Evolutionary conservation across 2,113 vertebrate genomes (phyloP), one percentile per base, ranked within the genome.

Genomic region (Crocuta crocuta): DNA sequence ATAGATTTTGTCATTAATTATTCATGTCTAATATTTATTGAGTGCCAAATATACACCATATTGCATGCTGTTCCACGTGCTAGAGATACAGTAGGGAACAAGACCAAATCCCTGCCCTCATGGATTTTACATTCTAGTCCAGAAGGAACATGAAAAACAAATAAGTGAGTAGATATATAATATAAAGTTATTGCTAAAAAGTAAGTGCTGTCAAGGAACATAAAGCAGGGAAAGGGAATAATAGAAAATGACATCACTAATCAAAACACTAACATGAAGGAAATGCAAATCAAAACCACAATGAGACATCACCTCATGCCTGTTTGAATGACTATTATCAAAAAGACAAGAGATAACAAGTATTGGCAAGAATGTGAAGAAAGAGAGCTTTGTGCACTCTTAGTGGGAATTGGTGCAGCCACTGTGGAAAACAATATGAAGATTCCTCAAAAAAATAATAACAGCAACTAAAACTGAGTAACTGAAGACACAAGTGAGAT

Each of bases 1-100:
- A 78, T 74, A 31, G 86, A 91, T 93, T 63, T 80, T 9, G 16
- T 70, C 33, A 92, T 39, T 89, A 55, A 45, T 95, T 96, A 94
- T 58, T 91, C 48, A 81, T n/a, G 24, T 81, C 31, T 53, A 89
- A 58, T 71, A 80, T 9, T 68, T 84, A 24, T 4, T 89, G 58
- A 63, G 31, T 70, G 53, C 66, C 8, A 93, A 63, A n/a, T 43
- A 80, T 26, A 65, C 85, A 43, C 1, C 33, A 73, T 45, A 17
- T 19, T 21, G 93, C 65, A 91, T 33, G 26, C 35, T 89, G 21
- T 89, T 81, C 16, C 55, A 7, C 16, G 26, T 90, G 17, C 35
- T 90, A 15, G 74, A 89, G 58, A 65, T 48, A 63, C 1, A 91
- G 24, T 50, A 84, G 43, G 35, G 31, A 71, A 33, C 28, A 85